Percentiles rank a stretch among this genome's conserved stretches.
phyloP scores from a whole-genome alignment of 2,797 vertebrate genomes.

The Leuciscus waleckii region DNA sequence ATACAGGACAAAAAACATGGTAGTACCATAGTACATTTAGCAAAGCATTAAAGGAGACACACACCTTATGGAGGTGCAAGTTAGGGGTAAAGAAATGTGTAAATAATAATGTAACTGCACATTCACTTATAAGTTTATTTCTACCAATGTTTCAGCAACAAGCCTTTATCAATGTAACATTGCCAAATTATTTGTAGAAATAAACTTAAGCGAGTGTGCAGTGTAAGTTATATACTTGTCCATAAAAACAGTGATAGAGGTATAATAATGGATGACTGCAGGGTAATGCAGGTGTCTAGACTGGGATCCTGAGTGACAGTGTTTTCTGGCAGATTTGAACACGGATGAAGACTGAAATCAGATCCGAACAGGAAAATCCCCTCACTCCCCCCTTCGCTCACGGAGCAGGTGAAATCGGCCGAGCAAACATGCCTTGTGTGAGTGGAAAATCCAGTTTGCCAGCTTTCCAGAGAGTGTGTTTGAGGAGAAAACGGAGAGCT shows the following conservation, averaged over 20 bases:
- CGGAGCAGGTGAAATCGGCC: conserved; percentile 45
- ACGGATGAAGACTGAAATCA: conserved; percentile 25
- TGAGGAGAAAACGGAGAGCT: conserved; percentile 47
- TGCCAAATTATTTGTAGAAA: too few species aligned
- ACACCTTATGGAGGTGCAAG: too few species aligned
- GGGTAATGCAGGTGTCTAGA: conserved; percentile 24
- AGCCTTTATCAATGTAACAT: too few species aligned
- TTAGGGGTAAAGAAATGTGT: too few species aligned
- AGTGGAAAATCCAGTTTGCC: conserved; percentile 71
- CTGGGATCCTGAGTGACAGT: conserved; percentile 3
- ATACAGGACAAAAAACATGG: background rate
- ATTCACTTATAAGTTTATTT: too few species aligned
- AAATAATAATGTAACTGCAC: too few species aligned
- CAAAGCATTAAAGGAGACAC: too few species aligned
- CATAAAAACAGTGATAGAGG: background rate
- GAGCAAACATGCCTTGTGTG: conserved; percentile 29
- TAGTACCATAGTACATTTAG: background rate
- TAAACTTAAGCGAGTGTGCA: too few species aligned
- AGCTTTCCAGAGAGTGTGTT: conserved; percentile 60
- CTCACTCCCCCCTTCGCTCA: background rate
- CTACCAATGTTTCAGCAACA: too few species aligned
- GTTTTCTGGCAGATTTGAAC: background rate
- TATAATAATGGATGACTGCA: too few species aligned
- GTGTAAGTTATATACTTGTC: background rate
- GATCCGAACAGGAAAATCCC: conserved; percentile 11